Evolutionary conservation across 2,888 invertebrate genomes (phyloP), one percentile per base, ranked within the genome.

Genomic region (Ligdia adustata): DNA sequence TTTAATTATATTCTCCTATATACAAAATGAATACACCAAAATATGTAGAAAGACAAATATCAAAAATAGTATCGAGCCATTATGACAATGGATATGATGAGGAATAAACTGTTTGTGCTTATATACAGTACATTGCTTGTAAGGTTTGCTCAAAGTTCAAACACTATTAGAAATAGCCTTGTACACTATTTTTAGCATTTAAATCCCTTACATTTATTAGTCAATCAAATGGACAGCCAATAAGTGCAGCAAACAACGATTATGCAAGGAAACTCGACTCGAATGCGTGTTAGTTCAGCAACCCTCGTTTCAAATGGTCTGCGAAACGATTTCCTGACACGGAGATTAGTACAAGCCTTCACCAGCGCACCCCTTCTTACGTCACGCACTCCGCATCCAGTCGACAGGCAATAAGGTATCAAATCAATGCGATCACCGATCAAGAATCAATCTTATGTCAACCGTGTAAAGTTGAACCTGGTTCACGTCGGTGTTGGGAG

Each of bases 291-390:
- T 84, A 78, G 76, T 73, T 75, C 77, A 77, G 75, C 68, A 72
- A 78, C 82, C 86, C 87, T 74, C 83, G 75, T 79, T 88, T 82
- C 82, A 85, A 89, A 89, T 90, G 90, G 86, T 75, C 89, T 89
- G 88, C 88, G 82, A 87, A 90, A 89, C 90, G 87, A 89, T 89
- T 89, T 86, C 87, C 88, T 90, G 90, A 90, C 90, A 88, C 83
- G 90, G 90, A 86, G 90, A 89, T 90, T 90, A 90, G 90, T 86
- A 90, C 90, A 87, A 89, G 86, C 84, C 85, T 85, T 88, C 90
- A 87, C 90, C 82, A 74, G 72, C 77, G 77, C 79, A 76, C 82
- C 90, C 90, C 90, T 83, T 79, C 87, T 89, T 90, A 89, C 88
- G 77, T 89, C 90, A 90, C 90, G 90, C 89, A 90, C 89, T 88